Base-by-base conservation (phyloP, 2,797 vertebrate species). In the Falco cherrug region DNA sequence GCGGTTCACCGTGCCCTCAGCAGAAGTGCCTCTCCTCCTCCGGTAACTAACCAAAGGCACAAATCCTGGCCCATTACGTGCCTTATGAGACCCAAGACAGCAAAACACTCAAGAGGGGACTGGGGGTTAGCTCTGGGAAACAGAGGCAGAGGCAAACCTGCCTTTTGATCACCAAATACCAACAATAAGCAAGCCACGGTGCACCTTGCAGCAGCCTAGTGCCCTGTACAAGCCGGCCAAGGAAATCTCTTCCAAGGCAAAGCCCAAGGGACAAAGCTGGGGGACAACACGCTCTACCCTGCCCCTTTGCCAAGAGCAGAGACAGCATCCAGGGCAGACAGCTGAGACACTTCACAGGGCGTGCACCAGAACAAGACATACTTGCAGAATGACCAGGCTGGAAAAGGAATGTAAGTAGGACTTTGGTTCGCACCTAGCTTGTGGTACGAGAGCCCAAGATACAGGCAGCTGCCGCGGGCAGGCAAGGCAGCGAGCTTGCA, bases 141-240 rank as follows among this genome's bases (percentile, higher is more conserved):
- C 14, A 1, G 33, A 88, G 82, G 60, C 51, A 43, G 24, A 25
- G 57, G 13, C 51, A 37, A 41, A 50, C 7, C 48, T 9, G 48
- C 10, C 0, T 28, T 64, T 41, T 13, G 13, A 6, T 24, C 4
- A 2, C 50, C 51, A 9, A 70, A 22, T 7, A 1, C 7, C 1
- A 3, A 25, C 29, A 50, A 18, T 10, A 19, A 63, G 24, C 19
- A 6, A 51, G 29, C 29, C 39, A 1, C 10, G 1, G n/a, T 1
- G 37, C 37, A 12, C 14, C 75, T 5, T 2, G 15, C n/a, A 9
- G 25, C 61, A 26, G 54, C 68, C 69, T 2, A 15, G 48, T 4
- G 48, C 28, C 19, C 29, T 5, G 13, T 2, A 5, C 5, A 2
- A 51, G 43, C 13, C 1, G n/a, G 9, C 18, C 57, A 25, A 7